Evolutionary conservation across 2,888 invertebrate genomes (phyloP).

Genomic region (Nasonovia ribisnigri): DNA sequence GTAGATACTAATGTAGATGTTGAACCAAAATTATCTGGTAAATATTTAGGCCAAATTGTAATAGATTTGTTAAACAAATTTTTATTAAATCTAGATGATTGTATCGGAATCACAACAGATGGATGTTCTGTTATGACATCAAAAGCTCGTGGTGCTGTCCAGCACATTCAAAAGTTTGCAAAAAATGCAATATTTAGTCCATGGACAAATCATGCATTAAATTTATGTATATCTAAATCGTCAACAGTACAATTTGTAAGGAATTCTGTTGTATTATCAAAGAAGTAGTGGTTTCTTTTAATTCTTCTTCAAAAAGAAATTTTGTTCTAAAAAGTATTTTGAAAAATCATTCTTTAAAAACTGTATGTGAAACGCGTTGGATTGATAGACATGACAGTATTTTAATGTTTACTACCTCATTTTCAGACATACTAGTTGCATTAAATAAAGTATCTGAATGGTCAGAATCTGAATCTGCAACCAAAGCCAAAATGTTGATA

Average conservation of each 20-base stretch:
- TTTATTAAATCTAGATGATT: too few relatives aligned
- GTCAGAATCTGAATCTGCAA: slow-evolving; percentile 2
- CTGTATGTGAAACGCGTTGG: neutral
- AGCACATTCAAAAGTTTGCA: neutral
- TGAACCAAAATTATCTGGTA: too few relatives aligned
- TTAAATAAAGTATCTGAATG: neutral
- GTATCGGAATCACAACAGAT: too few relatives aligned
- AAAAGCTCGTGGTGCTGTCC: too few relatives aligned
- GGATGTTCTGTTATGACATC: too few relatives aligned
- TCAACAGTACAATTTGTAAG: neutral
- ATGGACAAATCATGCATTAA: neutral
- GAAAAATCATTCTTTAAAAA: neutral
- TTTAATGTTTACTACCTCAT: neutral
- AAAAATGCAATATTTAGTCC: neutral
- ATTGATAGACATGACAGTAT: neutral
- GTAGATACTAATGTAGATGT: too few relatives aligned
- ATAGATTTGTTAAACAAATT: too few relatives aligned
- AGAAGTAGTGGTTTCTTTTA: neutral
- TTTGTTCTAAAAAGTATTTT: neutral
- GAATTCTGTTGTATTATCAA: neutral
- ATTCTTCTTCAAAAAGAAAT: neutral
- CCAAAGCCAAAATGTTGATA: slow-evolving; percentile 2
- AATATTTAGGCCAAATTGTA: too few relatives aligned
- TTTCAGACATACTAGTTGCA: neutral
- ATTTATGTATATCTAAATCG: slow-evolving; percentile 4